These are phyloP conservation scores for Drosophila melanica DNA, from an alignment of 1,140 invertebrate genomes.

Conservation along the genomic window DNA sequence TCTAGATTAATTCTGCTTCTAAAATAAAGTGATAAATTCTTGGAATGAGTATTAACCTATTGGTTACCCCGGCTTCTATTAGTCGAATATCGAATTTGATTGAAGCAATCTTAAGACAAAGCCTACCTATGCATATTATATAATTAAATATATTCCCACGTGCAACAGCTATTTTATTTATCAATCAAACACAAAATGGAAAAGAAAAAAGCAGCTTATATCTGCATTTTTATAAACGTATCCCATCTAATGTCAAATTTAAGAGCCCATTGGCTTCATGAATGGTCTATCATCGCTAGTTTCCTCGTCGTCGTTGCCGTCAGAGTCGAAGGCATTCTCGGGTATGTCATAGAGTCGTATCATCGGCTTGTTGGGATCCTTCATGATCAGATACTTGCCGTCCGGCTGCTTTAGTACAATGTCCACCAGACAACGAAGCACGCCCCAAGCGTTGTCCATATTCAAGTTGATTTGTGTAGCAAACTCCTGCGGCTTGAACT, in stretches of 20 bases:
- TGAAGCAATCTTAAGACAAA: too few relatives aligned
- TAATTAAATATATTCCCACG: too few relatives aligned
- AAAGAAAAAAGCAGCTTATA: neutral
- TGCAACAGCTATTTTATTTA: neutral
- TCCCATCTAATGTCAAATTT: neutral
- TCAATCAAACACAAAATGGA: neutral
- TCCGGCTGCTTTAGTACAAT: conserved; percentile 99
- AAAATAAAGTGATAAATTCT: too few relatives aligned
- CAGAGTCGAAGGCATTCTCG: conserved; percentile 98
- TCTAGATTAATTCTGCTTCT: too few relatives aligned
- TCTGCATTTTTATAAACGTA: neutral
- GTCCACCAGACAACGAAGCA: conserved; percentile 98
- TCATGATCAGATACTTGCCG: conserved; percentile 99
- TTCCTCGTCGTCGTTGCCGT: conserved; percentile 92
- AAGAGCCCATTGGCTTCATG: conserved; percentile 14
- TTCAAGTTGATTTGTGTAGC: conserved; percentile 99
- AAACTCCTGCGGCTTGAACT: conserved; percentile 99
- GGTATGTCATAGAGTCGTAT: conserved; percentile 98
- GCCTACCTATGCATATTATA: too few relatives aligned
- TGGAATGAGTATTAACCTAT: too few relatives aligned
- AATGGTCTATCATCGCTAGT: conserved; percentile 85
- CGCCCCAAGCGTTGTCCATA: conserved; percentile 99
- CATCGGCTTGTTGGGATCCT: conserved; percentile 99
- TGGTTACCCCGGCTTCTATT: too few relatives aligned
- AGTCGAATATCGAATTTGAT: too few relatives aligned